These are phyloP conservation scores for Macrochelys suwanniensis DNA, from an alignment of 2,797 vertebrate species.

Conservation along the genomic window DNA sequence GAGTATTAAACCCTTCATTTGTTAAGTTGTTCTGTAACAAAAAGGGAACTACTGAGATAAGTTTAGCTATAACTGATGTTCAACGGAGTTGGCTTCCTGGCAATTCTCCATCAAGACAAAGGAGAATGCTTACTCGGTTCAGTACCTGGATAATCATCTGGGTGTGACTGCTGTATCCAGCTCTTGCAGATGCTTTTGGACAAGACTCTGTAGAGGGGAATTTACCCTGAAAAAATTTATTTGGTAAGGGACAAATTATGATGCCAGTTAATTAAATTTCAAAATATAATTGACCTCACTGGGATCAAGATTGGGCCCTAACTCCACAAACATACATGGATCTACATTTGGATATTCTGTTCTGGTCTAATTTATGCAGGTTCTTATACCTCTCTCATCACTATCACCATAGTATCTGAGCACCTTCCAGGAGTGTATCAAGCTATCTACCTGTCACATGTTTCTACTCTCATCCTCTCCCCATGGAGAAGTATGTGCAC, in stretches of 20 bases:
- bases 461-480: neutral
- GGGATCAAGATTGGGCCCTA: neutral
- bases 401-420: neutral
- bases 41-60: conserved; percentile 51
- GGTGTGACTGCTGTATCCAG: neutral
- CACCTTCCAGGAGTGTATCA: neutral
- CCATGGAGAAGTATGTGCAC: neutral
- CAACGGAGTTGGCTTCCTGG: conserved; percentile 8
- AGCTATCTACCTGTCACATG: neutral
- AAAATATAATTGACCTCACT: conserved; percentile 17
- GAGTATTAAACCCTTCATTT: conserved; percentile 58
- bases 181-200: conserved; percentile 8
- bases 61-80: conserved; percentile 37
- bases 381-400: neutral
- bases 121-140: conserved; percentile 42
- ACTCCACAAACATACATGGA: neutral
- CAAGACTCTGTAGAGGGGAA: neutral
- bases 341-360: neutral
- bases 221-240: neutral
- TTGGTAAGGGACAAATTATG: neutral
- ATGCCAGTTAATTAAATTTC: neutral
- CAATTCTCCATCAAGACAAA: conserved; percentile 48
- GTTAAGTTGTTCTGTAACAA: conserved; percentile 58
- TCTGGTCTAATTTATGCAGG: neutral
- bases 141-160: conserved; percentile 17